Base-by-base conservation (phyloP, 2,113 vertebrate species). In the Athene noctua region DNA sequence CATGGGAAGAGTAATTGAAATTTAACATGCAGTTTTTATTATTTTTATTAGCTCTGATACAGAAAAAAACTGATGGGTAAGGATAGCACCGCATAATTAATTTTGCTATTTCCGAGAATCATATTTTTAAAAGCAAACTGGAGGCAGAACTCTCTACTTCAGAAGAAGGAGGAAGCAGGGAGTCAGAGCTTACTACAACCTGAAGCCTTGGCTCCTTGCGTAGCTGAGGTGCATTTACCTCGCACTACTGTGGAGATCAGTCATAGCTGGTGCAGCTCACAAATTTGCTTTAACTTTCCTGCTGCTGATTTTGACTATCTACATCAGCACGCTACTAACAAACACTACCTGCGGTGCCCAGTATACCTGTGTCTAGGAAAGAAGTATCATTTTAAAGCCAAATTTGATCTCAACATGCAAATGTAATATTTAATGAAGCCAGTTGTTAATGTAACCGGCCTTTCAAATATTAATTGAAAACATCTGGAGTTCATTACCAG, bases 231-330 rank as follows among this genome's bases (percentile, higher is more conserved):
- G 9, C 4, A 5, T 40, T 78, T 65, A 11, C 19, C 21, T 36
- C 42, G 8, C 23, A 0, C 6, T 14, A 15, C 4, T 34, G 40
- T 47, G 63, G 23, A 61, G 51, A 61, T 36, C 1, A n/a, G 26
- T 8, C 2, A 2, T 19, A 82, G 32, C 32, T 38, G 7, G 7
- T 73, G 34, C 1, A 72, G 38, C 16, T 66, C 65, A 8, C 0
- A 3, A 58, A 72, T 78, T 54, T 40, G 15, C n/a, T 74, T 42
- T 20, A 61, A 52, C 46, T 47, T 51, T 17, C 46, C 9, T 47
- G 15, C 46, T 19, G 10, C 19, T 86, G 34, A 32, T 75, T 66
- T 68, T 29, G 12, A 9, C 42, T 62, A 3, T 26, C 47, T 32
- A 4, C 5, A 42, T 34, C 21, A 52, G n/a, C 25, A 38, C 3